Conservation (phyloP, 2,888 invertebrate genomes). For the Perithous albicinctus region DNA sequence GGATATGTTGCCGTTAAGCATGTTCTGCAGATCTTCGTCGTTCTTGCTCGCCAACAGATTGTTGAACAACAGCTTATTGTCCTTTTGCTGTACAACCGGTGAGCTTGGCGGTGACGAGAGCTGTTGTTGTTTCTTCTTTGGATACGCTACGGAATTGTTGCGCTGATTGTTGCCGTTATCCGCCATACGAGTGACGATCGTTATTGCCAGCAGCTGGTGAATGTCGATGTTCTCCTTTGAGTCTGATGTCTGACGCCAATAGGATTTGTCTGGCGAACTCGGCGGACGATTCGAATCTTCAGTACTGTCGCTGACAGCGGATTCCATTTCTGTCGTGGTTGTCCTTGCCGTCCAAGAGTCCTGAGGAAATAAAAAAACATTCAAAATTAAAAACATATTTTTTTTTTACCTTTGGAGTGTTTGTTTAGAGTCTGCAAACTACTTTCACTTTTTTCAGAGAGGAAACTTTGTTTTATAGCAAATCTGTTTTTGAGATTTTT, state of each 20-base stretch:
- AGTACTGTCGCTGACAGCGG: slow-evolving; percentile 73
- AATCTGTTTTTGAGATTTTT: too few relatives aligned
- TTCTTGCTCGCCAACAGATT: slow-evolving; percentile 80
- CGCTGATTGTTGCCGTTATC: slow-evolving; percentile 81
- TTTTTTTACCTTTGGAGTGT: background rate
- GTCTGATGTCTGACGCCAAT: slow-evolving; percentile 80
- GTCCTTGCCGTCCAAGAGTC: slow-evolving; percentile 76
- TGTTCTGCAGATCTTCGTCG: slow-evolving; percentile 83
- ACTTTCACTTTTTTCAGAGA: too few relatives aligned
- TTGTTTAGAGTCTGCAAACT: too few relatives aligned
- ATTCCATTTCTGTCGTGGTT: slow-evolving; percentile 72
- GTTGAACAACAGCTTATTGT: slow-evolving; percentile 81
- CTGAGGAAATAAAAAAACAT: slow-evolving; percentile 67
- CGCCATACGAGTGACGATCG: slow-evolving; percentile 80
- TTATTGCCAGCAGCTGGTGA: slow-evolving; percentile 80
- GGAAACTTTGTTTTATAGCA: too few relatives aligned
- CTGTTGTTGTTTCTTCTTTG: slow-evolving; percentile 79
- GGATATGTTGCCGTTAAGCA: slow-evolving; percentile 84
- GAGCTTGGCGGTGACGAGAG: slow-evolving; percentile 78
- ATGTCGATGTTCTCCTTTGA: slow-evolving; percentile 82
- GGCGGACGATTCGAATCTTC: slow-evolving; percentile 73
- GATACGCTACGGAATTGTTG: slow-evolving; percentile 76
- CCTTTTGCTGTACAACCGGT: slow-evolving; percentile 79
- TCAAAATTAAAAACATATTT: too few relatives aligned
- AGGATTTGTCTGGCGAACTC: slow-evolving; percentile 76